Evolutionary conservation across 2,888 invertebrate genomes (phyloP), one percentile per base, ranked within the genome.

Genomic region (Nematopogon swammerdamellus): DNA sequence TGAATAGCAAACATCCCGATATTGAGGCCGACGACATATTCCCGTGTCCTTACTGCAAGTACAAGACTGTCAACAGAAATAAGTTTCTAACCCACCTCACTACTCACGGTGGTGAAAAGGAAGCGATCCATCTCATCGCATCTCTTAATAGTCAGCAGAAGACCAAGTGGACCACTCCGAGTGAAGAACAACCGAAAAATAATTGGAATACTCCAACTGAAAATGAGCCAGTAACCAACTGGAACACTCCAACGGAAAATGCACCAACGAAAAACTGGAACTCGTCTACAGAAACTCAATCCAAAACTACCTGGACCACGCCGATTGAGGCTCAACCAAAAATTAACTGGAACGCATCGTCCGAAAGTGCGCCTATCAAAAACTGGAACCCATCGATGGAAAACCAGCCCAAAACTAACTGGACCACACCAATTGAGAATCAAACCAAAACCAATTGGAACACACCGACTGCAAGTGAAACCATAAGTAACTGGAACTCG

Each of bases 1-100:
- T 93, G 62, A 84, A 87, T 58, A 87, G 86, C 49, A 89, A 89
- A 62, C 94, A 94, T 67, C 91, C 91, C 1, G 85, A 85, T 19
- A 65, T 83, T 52, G 85, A 83, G 51, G 79, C 84, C 20, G 79
- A 80, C 10, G 79, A 87, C 16, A 70, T 90, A 57, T 85, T 84
- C 59, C 72, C 80, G 3, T 88, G 88, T 58, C 70, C 76, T 1
- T 76, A 80, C 58, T 88, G 88, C 57, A 69, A 80, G 25, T 88
- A 82, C 63, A 81, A 83, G 56, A 82, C 87, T 1, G 80, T 89
- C 45, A 88, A 79, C 63, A 83, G 84, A 63, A 82, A 83, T 16
- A 84, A 85, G 60, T 86, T 81, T 56, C 64, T 75, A 1, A 60
- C 79, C 0, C 85, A 85, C 59, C 66, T 84, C 49, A 70, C 74